phyloP scores from a whole-genome alignment of 2,113 vertebrate genomes.

The Columba livia region DNA sequence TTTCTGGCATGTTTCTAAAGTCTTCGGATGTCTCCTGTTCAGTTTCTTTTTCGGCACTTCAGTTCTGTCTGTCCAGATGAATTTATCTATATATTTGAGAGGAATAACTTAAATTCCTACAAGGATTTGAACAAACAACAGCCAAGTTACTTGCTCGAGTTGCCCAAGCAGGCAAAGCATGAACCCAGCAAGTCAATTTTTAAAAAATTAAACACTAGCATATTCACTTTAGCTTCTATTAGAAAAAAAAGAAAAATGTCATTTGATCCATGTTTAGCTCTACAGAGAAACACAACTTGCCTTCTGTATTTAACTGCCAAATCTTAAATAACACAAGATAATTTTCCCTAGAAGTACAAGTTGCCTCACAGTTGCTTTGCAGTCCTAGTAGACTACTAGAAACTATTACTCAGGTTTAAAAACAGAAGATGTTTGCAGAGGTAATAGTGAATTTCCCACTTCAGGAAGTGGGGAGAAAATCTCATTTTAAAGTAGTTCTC shows the following conservation, averaged over 20 bases:
- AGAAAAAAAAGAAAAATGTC: not conserved
- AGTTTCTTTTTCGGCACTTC: not conserved
- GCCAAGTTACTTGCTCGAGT: not conserved
- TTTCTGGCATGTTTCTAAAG: not conserved
- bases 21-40: not conserved
- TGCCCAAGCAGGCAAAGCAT: not conserved
- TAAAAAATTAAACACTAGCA: not conserved
- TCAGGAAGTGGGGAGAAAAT: not conserved
- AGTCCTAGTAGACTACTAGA: not conserved
- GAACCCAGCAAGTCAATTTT: not conserved
- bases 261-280: not conserved
- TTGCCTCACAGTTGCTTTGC: not conserved
- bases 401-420: not conserved
- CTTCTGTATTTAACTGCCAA: not conserved
- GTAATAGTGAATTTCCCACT: not conserved
- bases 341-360: not conserved
- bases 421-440: not conserved
- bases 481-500: not conserved
- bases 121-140: not conserved
- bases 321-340: not conserved
- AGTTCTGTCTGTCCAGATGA: not conserved
- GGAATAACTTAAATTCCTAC: not conserved
- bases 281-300: not conserved
- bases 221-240: not conserved
- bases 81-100: not conserved